A percentile compares a stretch with the other conserved stretches of the same genome.
Evolutionary conservation across 1,140 invertebrate genomes (phyloP).

Genomic region (Eciton burchellii): DNA sequence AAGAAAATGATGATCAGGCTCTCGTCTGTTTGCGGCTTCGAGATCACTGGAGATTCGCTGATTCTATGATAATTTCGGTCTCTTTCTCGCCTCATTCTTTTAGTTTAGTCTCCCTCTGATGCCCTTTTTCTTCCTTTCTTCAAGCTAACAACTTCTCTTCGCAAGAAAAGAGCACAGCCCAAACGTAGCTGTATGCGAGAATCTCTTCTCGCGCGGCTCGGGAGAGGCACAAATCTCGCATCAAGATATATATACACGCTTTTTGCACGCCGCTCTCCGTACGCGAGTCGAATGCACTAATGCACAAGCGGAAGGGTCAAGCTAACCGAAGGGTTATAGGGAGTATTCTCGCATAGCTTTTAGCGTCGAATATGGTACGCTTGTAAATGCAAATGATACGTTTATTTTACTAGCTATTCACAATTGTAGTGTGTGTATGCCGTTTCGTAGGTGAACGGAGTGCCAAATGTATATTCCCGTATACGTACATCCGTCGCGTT

Average conservation of each 20-base stretch:
- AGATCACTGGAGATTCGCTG: background rate
- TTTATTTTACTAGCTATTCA: background rate
- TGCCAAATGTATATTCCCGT: slow-evolving; percentile 22
- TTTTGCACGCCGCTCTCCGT: slow-evolving; percentile 15
- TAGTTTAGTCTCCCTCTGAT: background rate
- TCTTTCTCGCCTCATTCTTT: background rate
- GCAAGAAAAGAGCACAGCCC: slow-evolving; percentile 37
- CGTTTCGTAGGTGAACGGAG: slow-evolving; percentile 49
- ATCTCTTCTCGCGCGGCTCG: slow-evolving; percentile 3
- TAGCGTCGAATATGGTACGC: slow-evolving; percentile 38
- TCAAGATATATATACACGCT: slow-evolving; percentile 45
- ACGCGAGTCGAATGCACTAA: slow-evolving; percentile 43
- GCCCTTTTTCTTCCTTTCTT: slow-evolving; percentile 15
- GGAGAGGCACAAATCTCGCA: slow-evolving; percentile 37
- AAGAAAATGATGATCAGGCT: background rate
- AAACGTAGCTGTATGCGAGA: slow-evolving; percentile 25
- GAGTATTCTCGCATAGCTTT: slow-evolving; percentile 46
- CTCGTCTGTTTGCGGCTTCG: background rate
- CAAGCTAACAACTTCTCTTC: slow-evolving; percentile 34
- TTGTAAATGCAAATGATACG: slow-evolving; percentile 23
- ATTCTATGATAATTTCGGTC: slow-evolving; percentile 5
- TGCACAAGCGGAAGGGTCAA: slow-evolving; percentile 53
- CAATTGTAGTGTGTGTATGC: slow-evolving; percentile 7
- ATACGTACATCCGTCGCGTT: slow-evolving; percentile 7
- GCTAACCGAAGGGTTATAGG: slow-evolving; percentile 47